phyloP scores from a whole-genome alignment of 2,113 vertebrate species.

The Theristicus caerulescens region DNA sequence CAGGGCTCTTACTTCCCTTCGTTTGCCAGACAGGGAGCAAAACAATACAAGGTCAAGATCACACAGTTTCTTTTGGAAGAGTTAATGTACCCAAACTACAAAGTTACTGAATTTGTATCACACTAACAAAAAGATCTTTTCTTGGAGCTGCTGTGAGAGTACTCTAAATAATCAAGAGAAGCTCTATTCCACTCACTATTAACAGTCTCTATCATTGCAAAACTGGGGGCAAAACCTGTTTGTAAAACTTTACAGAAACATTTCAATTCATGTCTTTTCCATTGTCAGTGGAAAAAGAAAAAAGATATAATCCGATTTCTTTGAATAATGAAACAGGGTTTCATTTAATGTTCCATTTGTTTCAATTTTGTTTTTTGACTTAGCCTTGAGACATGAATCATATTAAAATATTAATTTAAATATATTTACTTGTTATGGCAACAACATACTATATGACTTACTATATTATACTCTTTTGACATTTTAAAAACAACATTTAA shows the following conservation, averaged over 20 bases:
- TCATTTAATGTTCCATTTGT: not conserved
- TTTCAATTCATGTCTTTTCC: not conserved
- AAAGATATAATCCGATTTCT: not conserved
- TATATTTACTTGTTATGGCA: not conserved
- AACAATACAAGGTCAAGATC: not conserved
- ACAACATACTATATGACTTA: not conserved
- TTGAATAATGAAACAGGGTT: not conserved
- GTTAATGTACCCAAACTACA: not conserved
- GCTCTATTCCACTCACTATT: not conserved
- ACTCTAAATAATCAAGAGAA: not conserved
- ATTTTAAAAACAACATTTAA: not conserved
- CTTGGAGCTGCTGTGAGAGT: not conserved
- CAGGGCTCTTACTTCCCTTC: not conserved
- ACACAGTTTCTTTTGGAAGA: not conserved
- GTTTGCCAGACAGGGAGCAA: not conserved
- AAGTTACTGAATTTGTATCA: not conserved
- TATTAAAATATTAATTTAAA: conserved; percentile 21
- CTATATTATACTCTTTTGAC: not conserved
- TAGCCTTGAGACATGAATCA: not conserved
- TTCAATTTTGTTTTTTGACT: not conserved
- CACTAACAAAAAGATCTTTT: not conserved
- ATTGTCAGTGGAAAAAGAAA: not conserved
- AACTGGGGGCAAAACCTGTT: not conserved
- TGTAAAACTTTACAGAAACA: not conserved
- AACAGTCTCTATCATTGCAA: not conserved